Evolutionary conservation across 2,113 vertebrate genomes (phyloP).

Genomic region (Chlamydotis undulata): DNA sequence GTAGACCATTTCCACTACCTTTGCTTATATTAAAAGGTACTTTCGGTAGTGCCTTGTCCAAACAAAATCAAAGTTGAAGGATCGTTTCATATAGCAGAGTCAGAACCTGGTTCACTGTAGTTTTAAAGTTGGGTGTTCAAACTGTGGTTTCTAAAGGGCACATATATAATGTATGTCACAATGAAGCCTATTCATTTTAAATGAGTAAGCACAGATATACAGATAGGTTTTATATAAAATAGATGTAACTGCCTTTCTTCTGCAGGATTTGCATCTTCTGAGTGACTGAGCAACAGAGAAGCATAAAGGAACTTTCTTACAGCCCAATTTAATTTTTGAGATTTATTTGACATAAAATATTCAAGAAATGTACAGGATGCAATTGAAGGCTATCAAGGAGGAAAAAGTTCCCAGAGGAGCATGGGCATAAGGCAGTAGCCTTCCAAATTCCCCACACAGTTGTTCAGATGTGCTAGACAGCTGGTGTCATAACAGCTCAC

Average conservation of each 20-base stretch:
- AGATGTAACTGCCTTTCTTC: not conserved
- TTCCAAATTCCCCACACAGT: not conserved
- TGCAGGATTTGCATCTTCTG: not conserved
- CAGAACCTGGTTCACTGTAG: not conserved
- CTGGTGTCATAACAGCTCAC: not conserved
- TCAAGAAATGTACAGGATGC: not conserved
- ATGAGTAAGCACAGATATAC: not conserved
- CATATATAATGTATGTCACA: not conserved
- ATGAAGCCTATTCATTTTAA: not conserved
- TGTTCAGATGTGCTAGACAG: not conserved
- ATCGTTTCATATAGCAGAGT: not conserved
- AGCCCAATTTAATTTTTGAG: not conserved
- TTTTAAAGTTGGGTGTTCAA: not conserved
- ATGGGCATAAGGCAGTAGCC: not conserved
- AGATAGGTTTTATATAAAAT: not conserved
- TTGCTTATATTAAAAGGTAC: not conserved
- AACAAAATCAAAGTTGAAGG: not conserved
- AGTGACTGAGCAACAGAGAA: not conserved
- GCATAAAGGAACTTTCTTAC: not conserved
- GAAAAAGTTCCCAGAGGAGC: not conserved
- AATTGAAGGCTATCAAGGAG: not conserved
- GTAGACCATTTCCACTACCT: not conserved
- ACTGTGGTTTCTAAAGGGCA: not conserved
- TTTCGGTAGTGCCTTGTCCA: not conserved
- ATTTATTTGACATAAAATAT: not conserved